Conservation (phyloP, 2,113 vertebrate species). For the Trichomycterus rosablanca region DNA sequence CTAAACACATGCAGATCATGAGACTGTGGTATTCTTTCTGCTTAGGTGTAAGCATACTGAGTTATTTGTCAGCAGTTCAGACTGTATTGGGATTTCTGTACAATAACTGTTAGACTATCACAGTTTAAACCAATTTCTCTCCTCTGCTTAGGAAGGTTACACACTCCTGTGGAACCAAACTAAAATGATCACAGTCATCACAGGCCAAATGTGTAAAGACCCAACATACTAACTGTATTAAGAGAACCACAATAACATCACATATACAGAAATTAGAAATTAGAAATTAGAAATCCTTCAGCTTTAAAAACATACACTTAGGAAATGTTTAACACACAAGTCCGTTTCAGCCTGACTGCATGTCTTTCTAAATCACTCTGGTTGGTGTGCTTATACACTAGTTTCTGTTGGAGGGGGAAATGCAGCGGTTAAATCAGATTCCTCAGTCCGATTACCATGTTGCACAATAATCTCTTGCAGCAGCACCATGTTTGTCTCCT, state of each 20-base stretch:
- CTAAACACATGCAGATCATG: not conserved
- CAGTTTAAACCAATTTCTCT: not conserved
- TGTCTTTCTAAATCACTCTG: not conserved
- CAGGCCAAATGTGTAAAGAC: too few species aligned
- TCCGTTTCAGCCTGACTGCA: not conserved
- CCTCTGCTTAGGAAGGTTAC: too few species aligned
- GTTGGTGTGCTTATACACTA: slow-evolving; percentile 52
- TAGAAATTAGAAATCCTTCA: slow-evolving; percentile 4
- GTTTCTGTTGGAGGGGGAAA: slow-evolving; percentile 57
- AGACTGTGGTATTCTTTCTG: not conserved
- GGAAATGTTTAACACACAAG: not conserved
- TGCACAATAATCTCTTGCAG: slow-evolving; percentile 79
- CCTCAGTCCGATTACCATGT: slow-evolving; percentile 45
- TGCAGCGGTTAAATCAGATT: slow-evolving; percentile 41
- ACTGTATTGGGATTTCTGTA: not conserved
- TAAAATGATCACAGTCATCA: too few species aligned
- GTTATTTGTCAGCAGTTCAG: not conserved
- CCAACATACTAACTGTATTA: slow-evolving; percentile 2
- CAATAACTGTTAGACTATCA: not conserved
- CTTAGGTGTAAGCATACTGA: not conserved
- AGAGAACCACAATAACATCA: slow-evolving; percentile 11
- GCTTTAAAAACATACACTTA: slow-evolving; percentile 6
- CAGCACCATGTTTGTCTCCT: slow-evolving; percentile 76
- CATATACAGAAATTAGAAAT: not conserved
- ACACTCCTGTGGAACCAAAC: too few species aligned